phyloP scores from a whole-genome alignment of 2,113 vertebrate genomes.

The Malurus elegans region DNA sequence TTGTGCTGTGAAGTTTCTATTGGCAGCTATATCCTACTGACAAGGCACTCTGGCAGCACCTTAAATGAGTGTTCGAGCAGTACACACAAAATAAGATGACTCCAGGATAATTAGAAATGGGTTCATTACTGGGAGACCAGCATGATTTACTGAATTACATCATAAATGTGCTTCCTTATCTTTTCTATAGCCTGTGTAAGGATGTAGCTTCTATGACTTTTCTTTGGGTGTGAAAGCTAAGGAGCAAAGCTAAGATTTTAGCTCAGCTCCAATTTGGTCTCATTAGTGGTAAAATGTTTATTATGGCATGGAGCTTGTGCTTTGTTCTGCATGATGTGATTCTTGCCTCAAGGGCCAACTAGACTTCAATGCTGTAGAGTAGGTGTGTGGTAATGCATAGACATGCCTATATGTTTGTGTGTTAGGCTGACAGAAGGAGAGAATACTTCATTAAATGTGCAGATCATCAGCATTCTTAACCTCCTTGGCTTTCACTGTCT shows the following conservation, averaged over 20 bases:
- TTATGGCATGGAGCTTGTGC: background rate
- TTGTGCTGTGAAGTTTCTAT: background rate
- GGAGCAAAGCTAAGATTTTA: background rate
- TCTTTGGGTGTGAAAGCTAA: background rate
- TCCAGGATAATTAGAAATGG: constrained; percentile 2
- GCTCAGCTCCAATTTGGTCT: background rate
- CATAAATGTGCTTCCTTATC: background rate
- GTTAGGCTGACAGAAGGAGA: background rate
- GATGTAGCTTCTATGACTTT: background rate
- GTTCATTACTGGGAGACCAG: background rate
- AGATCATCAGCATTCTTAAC: background rate
- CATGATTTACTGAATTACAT: constrained; percentile 9
- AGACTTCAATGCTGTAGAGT: background rate
- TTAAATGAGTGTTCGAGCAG: background rate
- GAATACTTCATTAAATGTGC: background rate
- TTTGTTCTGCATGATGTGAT: background rate
- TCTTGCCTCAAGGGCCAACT: background rate
- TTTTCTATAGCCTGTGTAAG: background rate
- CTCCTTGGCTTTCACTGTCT: background rate
- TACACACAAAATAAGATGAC: background rate
- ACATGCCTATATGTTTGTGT: background rate
- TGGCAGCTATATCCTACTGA: background rate
- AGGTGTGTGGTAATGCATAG: background rate
- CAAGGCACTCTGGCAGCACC: background rate
- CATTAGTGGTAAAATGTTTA: background rate